Conservation (phyloP, 2,888 invertebrate genomes). For the Slavum lentiscoides region DNA sequence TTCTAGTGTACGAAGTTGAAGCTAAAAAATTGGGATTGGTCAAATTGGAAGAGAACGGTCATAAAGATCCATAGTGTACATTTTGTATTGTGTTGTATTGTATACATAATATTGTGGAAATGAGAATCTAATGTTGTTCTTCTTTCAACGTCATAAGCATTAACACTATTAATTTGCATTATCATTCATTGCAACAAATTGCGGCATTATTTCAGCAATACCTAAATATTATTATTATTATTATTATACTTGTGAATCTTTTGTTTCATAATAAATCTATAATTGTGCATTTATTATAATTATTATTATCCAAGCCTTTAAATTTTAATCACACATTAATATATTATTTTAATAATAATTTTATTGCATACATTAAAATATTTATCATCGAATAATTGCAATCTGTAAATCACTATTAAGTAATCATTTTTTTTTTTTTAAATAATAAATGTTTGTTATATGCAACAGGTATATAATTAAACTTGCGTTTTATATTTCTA, state of each 20-base stretch:
- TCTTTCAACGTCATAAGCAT: too few relatives aligned
- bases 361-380: slow-evolving; percentile 6
- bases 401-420: not conserved
- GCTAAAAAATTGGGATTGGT: slow-evolving; percentile 93
- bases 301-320: too few relatives aligned
- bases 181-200: not conserved
- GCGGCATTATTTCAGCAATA: not conserved
- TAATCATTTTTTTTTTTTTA: not conserved
- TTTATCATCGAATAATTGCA: slow-evolving; percentile 12
- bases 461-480: too few relatives aligned
- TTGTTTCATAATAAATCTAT: slow-evolving; percentile 1
- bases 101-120: not conserved
- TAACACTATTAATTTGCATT: too few relatives aligned
- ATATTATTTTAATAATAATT: not conserved
- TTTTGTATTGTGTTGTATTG: slow-evolving; percentile 1
- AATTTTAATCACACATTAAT: not conserved
- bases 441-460: not conserved
- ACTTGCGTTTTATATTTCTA: too few relatives aligned
- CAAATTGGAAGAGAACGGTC: slow-evolving; percentile 63
- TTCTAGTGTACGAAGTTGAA: slow-evolving; percentile 98
- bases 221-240: not conserved
- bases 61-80: slow-evolving; percentile 44
- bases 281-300: too few relatives aligned
- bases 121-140: too few relatives aligned
- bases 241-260: too few relatives aligned